Evolutionary conservation across 2,113 vertebrate genomes (phyloP), one percentile per base, ranked within the genome.

Genomic region (Protobothrops flavoviridis): DNA sequence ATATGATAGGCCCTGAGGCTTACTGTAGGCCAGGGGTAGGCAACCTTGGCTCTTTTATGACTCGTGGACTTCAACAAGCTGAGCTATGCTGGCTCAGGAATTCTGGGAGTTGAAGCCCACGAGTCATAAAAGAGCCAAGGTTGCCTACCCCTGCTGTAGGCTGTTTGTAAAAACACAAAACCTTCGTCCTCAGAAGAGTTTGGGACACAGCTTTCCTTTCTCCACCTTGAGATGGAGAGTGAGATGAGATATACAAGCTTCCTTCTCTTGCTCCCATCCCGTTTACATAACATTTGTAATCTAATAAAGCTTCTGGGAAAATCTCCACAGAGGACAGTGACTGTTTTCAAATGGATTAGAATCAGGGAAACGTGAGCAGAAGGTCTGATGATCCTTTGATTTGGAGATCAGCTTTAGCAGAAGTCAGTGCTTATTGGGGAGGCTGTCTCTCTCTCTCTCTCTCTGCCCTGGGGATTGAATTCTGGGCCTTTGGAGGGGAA

Each of bases 201-300:
- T 56, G 11, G 26, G 21, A 81, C 9, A 33, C 2, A 93, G 89
- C 20, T 94, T 56, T 48, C 23, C 61, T 94, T 0, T 53, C 45
- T 26, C 56, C 48, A 45, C 61, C 89, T 91, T 95, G 59, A 93
- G 24, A 92, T 64, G 85, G 89, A 69, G 64, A 15, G 4, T 15
- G 29, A 69, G 29, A 5, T 5, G 26, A n/a, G 64, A n/a, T 10
- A 95, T 95, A 94, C 93, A 95, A 95, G 93, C 85, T 20, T 39
- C 26, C 39, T 13, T 29, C 26, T 85, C 5, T n/a, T 39, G 13
- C 43, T 12, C 43, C 8, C 29, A 12, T 50, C 53, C 92, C 10
- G 6, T 95, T 95, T 96, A 94, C 89, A 93, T 21, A 15, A 15
- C 33, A 86, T 92, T 89, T 94, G 81, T 91, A 94, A 93, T 94